Conservation (phyloP, 1,140 invertebrate species). For the Akabosia matsudoensis region DNA sequence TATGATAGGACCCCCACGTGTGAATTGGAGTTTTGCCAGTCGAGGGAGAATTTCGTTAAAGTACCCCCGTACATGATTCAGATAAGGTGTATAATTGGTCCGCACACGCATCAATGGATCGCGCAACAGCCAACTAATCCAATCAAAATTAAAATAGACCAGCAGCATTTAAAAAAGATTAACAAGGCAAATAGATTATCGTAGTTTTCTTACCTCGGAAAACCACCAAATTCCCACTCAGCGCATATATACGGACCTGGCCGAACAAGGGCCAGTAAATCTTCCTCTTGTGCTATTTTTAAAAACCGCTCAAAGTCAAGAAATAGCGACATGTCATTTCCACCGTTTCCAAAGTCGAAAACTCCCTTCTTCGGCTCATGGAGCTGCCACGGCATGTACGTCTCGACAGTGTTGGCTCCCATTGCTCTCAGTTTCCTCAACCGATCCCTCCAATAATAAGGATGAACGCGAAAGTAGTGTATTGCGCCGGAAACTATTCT, state of each 20-base stretch:
- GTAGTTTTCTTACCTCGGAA: slow-evolving; percentile 50
- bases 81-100: slow-evolving; percentile 54
- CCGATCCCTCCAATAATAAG: slow-evolving; percentile 56
- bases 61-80: slow-evolving; percentile 54
- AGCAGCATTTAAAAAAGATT: too few species aligned
- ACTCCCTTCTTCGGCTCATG: slow-evolving; percentile 54
- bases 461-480: slow-evolving; percentile 59
- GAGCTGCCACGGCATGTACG: slow-evolving; percentile 55
- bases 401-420: slow-evolving; percentile 48
- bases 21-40: slow-evolving; percentile 56
- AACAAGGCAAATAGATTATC: too few species aligned
- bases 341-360: slow-evolving; percentile 53
- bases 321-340: slow-evolving; percentile 46
- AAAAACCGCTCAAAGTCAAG: slow-evolving; percentile 52
- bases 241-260: slow-evolving; percentile 59
- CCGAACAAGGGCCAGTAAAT: slow-evolving; percentile 55
- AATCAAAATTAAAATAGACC: too few species aligned
- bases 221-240: slow-evolving; percentile 60
- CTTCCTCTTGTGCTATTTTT: slow-evolving; percentile 53
- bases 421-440: slow-evolving; percentile 57
- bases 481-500: slow-evolving; percentile 54
- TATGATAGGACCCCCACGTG: slow-evolving; percentile 60
- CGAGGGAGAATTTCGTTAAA: slow-evolving; percentile 55
- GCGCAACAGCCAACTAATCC: slow-evolving; percentile 56
- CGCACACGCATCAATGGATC: slow-evolving; percentile 56